Evolutionary conservation across 2,797 vertebrate species (phyloP).

Genomic region (Macropodus opercularis): DNA sequence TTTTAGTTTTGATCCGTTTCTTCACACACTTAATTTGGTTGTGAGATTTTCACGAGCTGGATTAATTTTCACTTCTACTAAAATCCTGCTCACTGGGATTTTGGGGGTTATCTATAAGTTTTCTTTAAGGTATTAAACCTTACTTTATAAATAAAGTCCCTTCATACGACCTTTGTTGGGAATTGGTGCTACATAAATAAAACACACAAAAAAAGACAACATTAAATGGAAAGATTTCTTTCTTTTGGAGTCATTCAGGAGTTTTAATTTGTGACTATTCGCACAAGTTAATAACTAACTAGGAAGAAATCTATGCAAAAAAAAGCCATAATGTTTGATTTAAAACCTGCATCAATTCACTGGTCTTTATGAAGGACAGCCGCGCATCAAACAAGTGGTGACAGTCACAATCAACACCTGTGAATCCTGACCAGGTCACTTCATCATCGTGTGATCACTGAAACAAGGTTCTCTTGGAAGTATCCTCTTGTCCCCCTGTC

Average conservation of each 20-base stretch:
- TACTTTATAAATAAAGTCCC: no score
- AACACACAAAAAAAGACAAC: no score
- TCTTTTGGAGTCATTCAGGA: not conserved
- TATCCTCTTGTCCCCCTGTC: constrained; percentile 64
- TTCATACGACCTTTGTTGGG: no score
- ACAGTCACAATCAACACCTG: constrained; percentile 71
- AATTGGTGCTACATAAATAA: no score
- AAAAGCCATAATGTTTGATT: constrained; percentile 5
- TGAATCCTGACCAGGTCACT: constrained; percentile 70
- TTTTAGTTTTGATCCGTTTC: not conserved
- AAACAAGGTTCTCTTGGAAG: constrained; percentile 72
- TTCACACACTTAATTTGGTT: not conserved
- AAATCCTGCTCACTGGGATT: not conserved
- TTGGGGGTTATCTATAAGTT: no score
- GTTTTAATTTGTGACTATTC: no score
- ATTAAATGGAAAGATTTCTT: not conserved
- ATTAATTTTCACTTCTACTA: not conserved
- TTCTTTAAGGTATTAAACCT: no score
- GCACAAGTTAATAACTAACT: no score
- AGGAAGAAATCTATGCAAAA: not conserved
- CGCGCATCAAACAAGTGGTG: constrained; percentile 63
- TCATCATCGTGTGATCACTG: constrained; percentile 72
- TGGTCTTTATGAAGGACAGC: constrained; percentile 29
- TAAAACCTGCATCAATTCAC: constrained; percentile 14
- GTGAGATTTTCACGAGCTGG: not conserved